A percentile compares a stretch with the other conserved stretches of the same genome.
Conservation (phyloP, 30 jellyfish, hydroid and myxozoan genomes). For the Mastigias papua region DNA sequence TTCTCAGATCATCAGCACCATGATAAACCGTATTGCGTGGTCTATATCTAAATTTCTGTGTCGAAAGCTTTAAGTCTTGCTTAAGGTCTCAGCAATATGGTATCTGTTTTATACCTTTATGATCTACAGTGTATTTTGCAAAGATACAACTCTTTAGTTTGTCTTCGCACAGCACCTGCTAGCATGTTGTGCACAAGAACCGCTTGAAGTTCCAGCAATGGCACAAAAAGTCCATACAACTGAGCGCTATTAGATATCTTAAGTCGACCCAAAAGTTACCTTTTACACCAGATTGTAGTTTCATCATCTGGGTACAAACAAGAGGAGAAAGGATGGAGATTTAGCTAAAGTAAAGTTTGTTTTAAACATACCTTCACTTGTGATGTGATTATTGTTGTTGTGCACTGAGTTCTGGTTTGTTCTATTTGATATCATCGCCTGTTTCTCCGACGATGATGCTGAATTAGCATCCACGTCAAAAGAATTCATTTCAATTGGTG, state of each 20-base stretch:
- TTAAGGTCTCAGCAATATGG: too few relatives aligned
- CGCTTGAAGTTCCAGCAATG: not conserved
- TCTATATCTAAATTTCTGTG: too few relatives aligned
- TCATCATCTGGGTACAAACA: not conserved
- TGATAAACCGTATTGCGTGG: too few relatives aligned
- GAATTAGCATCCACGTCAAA: conserved; percentile 31
- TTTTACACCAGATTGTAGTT: too few relatives aligned
- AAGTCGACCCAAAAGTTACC: too few relatives aligned
- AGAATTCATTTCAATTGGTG: conserved; percentile 75
- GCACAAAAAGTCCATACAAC: too few relatives aligned
- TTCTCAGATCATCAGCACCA: too few relatives aligned
- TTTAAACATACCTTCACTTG: conserved; percentile 12
- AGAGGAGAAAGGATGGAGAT: not conserved
- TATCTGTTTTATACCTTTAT: too few relatives aligned
- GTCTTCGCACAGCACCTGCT: not conserved
- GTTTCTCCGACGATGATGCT: conserved; percentile 27
- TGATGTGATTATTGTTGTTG: conserved; percentile 48
- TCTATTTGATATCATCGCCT: conserved; percentile 64
- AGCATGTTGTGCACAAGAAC: not conserved
- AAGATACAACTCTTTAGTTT: too few relatives aligned
- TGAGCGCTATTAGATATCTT: too few relatives aligned
- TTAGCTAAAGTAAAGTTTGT: not conserved
- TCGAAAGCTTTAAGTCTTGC: too few relatives aligned
- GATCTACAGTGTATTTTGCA: too few relatives aligned
- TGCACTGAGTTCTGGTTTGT: conserved; percentile 23